Evolutionary conservation across 2,888 invertebrate species (phyloP), one percentile per base, ranked within the genome.

Genomic region (Protophormia terraenovae): DNA sequence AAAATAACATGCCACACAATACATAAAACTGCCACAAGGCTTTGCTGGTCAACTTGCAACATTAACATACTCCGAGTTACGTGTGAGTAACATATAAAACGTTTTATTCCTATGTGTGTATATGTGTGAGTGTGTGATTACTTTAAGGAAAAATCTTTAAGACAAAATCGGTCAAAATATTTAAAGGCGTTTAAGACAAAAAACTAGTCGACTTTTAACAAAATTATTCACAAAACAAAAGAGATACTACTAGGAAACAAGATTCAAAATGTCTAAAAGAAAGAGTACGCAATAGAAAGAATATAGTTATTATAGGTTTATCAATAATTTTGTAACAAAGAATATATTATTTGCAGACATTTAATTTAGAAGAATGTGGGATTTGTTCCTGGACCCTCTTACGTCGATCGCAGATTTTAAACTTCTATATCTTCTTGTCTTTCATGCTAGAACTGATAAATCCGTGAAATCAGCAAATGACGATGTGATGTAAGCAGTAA

Each of bases 1-100:
- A 79, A 83, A 86, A 83, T 80, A 86, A 80, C 86, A 86, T 83
- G 83, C 86, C 86, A 86, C 83, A 86, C 83, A 80, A 86, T 83
- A 83, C 77, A 86, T 80, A 79, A 86, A 83, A 72, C 67, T 83
- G 86, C 80, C 83, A 79, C 72, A 86, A 80, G 83, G 79, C 83
- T 77, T 38, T 76, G 69, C 38, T 84, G 80, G 71, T 80, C 72
- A 75, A 71, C 47, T 71, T 71, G 64, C 72, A 75, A 47, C 76
- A 76, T 83, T 83, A 72, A 64, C 76, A 77, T 76, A 77, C 47
- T 35, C 64, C 29, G 47, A 58, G 66, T 80, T 73, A 80, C 80
- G 80, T 80, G 66, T 80, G 47, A 80, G 12, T 50, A n/a, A 58
- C 22, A 67, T 22, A n/a, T n/a, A n/a, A n/a, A n/a, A n/a, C n/a